These are phyloP conservation scores for Bradypus variegatus DNA, from an alignment of 2,797 vertebrate genomes.

Conservation along the genomic window DNA sequence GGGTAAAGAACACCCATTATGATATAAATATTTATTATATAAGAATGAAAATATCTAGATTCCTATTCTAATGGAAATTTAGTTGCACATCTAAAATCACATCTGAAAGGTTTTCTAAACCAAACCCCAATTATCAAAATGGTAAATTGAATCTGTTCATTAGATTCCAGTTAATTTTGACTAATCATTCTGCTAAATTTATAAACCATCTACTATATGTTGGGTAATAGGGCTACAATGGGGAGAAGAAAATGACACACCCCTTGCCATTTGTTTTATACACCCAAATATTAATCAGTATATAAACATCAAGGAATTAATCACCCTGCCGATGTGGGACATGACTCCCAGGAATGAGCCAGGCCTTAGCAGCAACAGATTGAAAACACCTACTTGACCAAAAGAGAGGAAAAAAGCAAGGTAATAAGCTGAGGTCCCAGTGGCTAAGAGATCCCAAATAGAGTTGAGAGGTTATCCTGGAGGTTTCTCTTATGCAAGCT, in stretches of 20 bases:
- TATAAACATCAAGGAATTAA: neutral
- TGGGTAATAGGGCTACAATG: neutral
- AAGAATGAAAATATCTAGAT: neutral
- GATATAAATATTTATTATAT: neutral
- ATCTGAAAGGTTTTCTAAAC: constrained; percentile 35
- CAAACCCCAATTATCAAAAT: neutral
- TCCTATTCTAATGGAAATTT: neutral
- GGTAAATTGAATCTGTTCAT: neutral
- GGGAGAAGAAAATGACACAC: neutral
- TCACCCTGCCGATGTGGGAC: too few species aligned
- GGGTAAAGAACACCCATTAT: neutral
- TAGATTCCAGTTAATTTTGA: constrained; percentile 3
- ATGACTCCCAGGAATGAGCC: too few species aligned
- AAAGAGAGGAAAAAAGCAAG: too few species aligned
- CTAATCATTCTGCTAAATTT: constrained; percentile 25
- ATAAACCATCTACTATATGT: neutral
- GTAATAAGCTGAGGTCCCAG: too few species aligned
- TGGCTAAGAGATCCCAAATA: too few species aligned
- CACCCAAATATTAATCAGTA: neutral
- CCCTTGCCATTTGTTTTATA: neutral
- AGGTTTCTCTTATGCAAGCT: too few species aligned
- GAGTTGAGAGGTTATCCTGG: too few species aligned
- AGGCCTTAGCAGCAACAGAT: too few species aligned
- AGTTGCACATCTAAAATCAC: neutral
- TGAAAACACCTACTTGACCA: too few species aligned